A percentile compares a stretch with the other conserved stretches of the same genome.
Conservation (phyloP, 2,888 invertebrate species). For the Gnatocerus cornutus region DNA sequence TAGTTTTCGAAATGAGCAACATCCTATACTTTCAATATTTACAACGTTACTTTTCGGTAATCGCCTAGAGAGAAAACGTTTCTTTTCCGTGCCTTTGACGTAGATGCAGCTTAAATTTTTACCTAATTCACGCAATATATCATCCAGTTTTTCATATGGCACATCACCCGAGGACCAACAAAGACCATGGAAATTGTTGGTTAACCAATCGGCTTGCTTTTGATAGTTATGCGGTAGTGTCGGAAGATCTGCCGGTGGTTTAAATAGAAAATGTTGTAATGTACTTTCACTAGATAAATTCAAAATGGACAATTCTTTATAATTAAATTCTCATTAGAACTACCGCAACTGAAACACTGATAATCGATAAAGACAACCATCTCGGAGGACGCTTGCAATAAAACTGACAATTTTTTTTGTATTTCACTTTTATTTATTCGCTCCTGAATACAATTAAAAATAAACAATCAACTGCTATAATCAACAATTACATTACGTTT, state of each 20-base stretch:
- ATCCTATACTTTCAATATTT: slow-evolving; percentile 21
- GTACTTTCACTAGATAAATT: not conserved
- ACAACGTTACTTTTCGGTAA: slow-evolving; percentile 7
- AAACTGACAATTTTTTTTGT: slow-evolving; percentile 1
- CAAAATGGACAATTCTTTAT: not conserved
- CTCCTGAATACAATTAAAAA: not conserved
- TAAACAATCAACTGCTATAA: slow-evolving; percentile 47
- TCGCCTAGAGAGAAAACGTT: not conserved
- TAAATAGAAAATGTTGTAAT: not conserved
- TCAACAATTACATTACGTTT: slow-evolving; percentile 53
- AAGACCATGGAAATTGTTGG: slow-evolving; percentile 20
- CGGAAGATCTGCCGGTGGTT: no score
- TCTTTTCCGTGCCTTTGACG: slow-evolving; percentile 25
- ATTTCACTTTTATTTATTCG: not conserved
- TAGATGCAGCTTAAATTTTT: slow-evolving; percentile 13
- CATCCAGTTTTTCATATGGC: slow-evolving; percentile 14
- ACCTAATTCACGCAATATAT: slow-evolving; percentile 2
- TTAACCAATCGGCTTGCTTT: slow-evolving; percentile 22
- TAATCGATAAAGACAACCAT: no score
- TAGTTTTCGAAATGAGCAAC: slow-evolving; percentile 15
- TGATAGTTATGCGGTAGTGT: not conserved
- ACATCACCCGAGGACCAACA: slow-evolving; percentile 9
- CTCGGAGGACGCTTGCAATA: not conserved
- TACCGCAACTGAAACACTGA: no score
- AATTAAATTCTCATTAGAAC: not conserved